Evolutionary conservation across 2,113 vertebrate genomes (phyloP), one percentile per base, ranked within the genome.

Genomic region (Triplophysa tibetana): DNA sequence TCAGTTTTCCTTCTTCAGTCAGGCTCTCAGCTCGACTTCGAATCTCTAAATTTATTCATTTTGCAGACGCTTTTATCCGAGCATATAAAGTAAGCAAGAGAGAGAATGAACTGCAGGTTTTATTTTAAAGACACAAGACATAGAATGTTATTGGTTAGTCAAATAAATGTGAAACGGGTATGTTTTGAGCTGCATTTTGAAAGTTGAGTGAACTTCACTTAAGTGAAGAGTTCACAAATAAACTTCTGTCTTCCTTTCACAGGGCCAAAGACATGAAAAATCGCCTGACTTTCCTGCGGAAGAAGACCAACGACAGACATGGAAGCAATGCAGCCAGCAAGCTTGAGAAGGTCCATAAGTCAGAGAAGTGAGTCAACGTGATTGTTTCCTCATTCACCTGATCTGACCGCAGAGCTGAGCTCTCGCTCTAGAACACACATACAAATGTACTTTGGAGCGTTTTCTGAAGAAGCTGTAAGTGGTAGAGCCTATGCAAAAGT

Each of bases 221-320:
- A 50, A 54, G 69, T 29, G 10, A 70, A 60, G 52, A 60, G 11
- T 56, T 73, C 6, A 19, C 56, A 19, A 58, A 58, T 17, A 58
- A 21, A 58, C 56, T n/a, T 29, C 12, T 63, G 23, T 63, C 61
- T 63, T 29, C 26, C 24, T 81, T 69, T 43, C 26, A 43, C 83
- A 98, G 96, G 85, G 94, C 95, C 80, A 93, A 94, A 87, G 96
- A 96, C 80, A 92, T 96, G 89, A 94, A 94, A 85, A 95, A 91
- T 85, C 92, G 93, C 0, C 85, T 97, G 89, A 91, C 92, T 1
- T 94, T 98, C 86, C 93, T 96, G 61, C 90, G 93, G 61, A 87
- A 90, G 63, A 83, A 91, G 45, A 95, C 92, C 3, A 95, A 92
- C 0, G 87, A 92, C 29, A 90, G 90, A 2, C 88, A 92, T 0